Evolutionary conservation across 2,113 vertebrate species (phyloP).

Genomic region (Edolisoma coerulescens): DNA sequence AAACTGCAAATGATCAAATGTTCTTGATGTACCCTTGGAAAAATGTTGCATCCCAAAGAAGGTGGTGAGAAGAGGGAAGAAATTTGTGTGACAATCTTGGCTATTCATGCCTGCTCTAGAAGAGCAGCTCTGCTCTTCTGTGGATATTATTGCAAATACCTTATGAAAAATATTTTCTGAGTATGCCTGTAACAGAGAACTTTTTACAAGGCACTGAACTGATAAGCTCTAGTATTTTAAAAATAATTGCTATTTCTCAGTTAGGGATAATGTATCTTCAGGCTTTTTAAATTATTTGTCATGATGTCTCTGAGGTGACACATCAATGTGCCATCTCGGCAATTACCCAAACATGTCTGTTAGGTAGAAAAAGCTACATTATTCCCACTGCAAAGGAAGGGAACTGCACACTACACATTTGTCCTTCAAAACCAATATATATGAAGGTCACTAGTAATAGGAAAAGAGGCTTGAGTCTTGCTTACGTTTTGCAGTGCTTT

Average conservation of each 20-base stretch:
- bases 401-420: background rate
- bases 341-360: background rate
- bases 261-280: background rate
- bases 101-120: background rate
- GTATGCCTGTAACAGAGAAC: background rate
- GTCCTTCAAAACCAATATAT: background rate
- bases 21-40: background rate
- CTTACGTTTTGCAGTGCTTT: background rate
- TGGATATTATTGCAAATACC: background rate
- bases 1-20: constrained; percentile 1
- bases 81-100: background rate
- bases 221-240: background rate
- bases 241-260: background rate
- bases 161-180: background rate
- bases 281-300: background rate
- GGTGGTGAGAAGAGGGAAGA: background rate
- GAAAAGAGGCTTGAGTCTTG: background rate
- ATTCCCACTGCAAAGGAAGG: background rate
- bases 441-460: background rate
- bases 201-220: background rate
- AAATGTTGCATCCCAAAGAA: background rate
- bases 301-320: background rate
- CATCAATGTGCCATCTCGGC: background rate
- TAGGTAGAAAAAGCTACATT: background rate
- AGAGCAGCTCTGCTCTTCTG: background rate